Base-by-base conservation (phyloP, 2,888 invertebrate genomes). In the Drosophila formosana region DNA sequence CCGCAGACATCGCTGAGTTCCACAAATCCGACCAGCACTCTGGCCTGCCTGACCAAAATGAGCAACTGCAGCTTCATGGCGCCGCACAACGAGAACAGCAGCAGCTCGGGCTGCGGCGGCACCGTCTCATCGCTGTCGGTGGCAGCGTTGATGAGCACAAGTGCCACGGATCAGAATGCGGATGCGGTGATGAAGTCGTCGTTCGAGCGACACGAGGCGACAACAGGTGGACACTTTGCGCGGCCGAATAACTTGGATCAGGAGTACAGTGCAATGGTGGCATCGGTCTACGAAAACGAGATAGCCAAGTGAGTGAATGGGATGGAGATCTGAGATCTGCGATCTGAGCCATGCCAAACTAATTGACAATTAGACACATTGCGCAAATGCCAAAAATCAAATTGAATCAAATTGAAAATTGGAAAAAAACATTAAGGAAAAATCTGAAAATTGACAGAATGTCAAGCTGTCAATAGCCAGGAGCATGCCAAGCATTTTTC, bases 181-280 rank as follows among this genome's bases (percentile, higher is more conserved):
- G 91, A 91, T 61, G 85, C 87, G 1, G 72, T 82, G 39, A 89
- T 90, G 82, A 91, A 88, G 79, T 82, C 90, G 64, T 89, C 90
- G 7, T 77, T 89, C 34, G 89, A 90, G 51, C 88, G 87, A 3
- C 75, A 82, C 52, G 90, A 91, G 60, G 75, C 87, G 47, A 76
- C 71, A 5, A 76, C 71, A 5, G 72, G 75, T 7, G 67, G 77
- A 45, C 71, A 73, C 4, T 69, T 66, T 5, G 50, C 51, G 18
- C 63, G 86, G n/a, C 49, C 80, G 37, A 77, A 34, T 13, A 90
- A 89, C 56, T 69, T 91, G 86, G 91, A 92, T 62, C 89, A 81
- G 70, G 90, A 91, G 63, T 90, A 92, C 62, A 91, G 89, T 56
- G 90, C 90, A 3, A 88, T 92, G 84, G 89, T 91, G 51, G 90